A percentile compares a stretch with the other conserved stretches of the same genome.
Conservation (phyloP, 1,140 invertebrate genomes). For the Oreohelix idahoensis region DNA sequence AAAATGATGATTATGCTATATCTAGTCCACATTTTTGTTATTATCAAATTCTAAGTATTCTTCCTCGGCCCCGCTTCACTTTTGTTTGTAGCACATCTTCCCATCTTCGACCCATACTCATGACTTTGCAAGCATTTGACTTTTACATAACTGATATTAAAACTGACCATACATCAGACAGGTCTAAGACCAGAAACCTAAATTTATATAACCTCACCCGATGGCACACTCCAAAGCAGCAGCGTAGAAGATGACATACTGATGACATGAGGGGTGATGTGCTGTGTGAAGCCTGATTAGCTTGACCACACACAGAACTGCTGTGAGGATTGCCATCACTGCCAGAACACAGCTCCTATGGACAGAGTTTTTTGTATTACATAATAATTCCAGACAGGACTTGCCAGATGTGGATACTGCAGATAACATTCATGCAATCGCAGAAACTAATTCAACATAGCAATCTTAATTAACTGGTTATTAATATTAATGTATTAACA, state of each 20-base stretch:
- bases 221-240: slow-evolving; percentile 74
- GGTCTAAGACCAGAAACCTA: too few relatives aligned
- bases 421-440: not conserved
- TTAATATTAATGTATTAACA: too few relatives aligned
- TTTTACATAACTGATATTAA: too few relatives aligned
- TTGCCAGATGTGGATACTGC: not conserved
- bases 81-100: too few relatives aligned
- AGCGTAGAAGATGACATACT: slow-evolving; percentile 76
- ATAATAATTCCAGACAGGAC: not conserved
- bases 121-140: too few relatives aligned
- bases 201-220: slow-evolving; percentile 70
- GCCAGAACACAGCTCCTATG: slow-evolving; percentile 74
- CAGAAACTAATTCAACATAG: not conserved
- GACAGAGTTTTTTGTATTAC: not conserved
- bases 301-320: slow-evolving; percentile 73
- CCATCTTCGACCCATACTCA: too few relatives aligned
- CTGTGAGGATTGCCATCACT: slow-evolving; percentile 72
- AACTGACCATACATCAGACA: too few relatives aligned
- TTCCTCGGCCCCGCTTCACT: too few relatives aligned
- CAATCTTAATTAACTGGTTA: not conserved
- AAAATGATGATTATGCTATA: too few relatives aligned
- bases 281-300: slow-evolving; percentile 74
- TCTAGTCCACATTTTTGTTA: too few relatives aligned
- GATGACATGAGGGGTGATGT: slow-evolving; percentile 75
- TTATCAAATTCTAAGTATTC: too few relatives aligned